phyloP scores from a whole-genome alignment of 2,888 invertebrate genomes.

The Abrostola triplasia region DNA sequence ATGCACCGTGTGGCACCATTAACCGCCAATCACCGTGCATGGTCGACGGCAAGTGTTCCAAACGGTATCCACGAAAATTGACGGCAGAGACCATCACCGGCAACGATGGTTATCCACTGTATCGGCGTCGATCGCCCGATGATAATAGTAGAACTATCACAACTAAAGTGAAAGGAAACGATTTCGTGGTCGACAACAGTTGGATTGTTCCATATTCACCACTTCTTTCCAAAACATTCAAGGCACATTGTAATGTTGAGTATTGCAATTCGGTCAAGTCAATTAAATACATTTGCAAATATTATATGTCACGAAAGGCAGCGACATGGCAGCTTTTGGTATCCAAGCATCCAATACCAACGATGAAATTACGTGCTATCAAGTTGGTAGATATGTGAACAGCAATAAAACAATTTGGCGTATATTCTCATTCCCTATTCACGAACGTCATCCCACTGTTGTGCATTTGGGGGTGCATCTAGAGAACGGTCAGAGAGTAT shows the following conservation, averaged over 20 bases:
- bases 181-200: slow-evolving; percentile 46
- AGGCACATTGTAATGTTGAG: slow-evolving; percentile 44
- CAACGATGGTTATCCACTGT: slow-evolving; percentile 39
- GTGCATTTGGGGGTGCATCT: slow-evolving; percentile 40
- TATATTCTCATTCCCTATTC: slow-evolving; percentile 43
- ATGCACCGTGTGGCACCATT: background rate
- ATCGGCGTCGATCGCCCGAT: slow-evolving; percentile 31
- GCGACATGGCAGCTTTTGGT: slow-evolving; percentile 41
- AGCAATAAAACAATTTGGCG: slow-evolving; percentile 45
- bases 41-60: background rate
- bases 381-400: slow-evolving; percentile 30
- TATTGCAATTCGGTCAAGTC: slow-evolving; percentile 20
- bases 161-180: slow-evolving; percentile 17
- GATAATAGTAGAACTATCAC: slow-evolving; percentile 41
- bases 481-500: slow-evolving; percentile 35
- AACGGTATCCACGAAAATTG: background rate
- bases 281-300: slow-evolving; percentile 29
- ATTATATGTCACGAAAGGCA: slow-evolving; percentile 20
- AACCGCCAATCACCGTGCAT: background rate
- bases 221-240: slow-evolving; percentile 52
- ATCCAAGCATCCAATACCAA: slow-evolving; percentile 11
- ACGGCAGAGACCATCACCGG: slow-evolving; percentile 51
- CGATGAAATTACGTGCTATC: slow-evolving; percentile 29
- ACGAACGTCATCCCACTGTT: slow-evolving; percentile 44
- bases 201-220: slow-evolving; percentile 58